phyloP scores from a whole-genome alignment of 2,113 vertebrate species.

The Numenius arquata region DNA sequence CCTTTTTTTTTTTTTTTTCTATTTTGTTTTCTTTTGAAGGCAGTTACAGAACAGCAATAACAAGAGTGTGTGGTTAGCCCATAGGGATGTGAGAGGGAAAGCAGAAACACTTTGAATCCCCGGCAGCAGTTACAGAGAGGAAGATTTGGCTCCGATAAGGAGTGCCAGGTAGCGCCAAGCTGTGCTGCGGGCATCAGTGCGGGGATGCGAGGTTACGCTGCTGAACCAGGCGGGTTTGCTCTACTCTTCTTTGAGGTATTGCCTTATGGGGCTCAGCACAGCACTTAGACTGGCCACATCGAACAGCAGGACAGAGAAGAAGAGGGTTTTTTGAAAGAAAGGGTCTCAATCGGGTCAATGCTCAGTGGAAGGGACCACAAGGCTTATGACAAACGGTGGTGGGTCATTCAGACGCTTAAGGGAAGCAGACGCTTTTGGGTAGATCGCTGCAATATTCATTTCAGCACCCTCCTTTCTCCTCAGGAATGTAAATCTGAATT shows the following conservation, averaged over 20 bases:
- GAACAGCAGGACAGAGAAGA: background rate
- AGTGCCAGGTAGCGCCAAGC: background rate
- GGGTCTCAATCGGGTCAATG: background rate
- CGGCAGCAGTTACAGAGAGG: background rate
- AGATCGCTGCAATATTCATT: background rate
- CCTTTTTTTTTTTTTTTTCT: background rate
- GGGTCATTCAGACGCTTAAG: background rate
- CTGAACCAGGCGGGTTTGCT: background rate
- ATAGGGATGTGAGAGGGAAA: slow-evolving; percentile 67
- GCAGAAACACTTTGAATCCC: slow-evolving; percentile 42
- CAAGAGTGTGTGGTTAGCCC: slow-evolving; percentile 44
- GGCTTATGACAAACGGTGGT: background rate
- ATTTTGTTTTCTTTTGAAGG: slow-evolving; percentile 27
- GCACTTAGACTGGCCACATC: background rate
- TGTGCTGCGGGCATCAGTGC: fast-evolving
- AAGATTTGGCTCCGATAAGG: background rate
- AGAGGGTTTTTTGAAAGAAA: background rate
- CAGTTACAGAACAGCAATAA: slow-evolving; percentile 17
- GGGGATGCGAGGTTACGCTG: background rate
- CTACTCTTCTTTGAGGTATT: background rate
- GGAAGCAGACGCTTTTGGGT: background rate
- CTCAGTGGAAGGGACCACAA: background rate
- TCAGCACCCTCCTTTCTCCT: background rate
- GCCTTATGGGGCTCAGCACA: background rate
- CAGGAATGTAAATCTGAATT: background rate